Evolutionary conservation across 2,888 invertebrate genomes (phyloP).

Genomic region (Aradus depressus): DNA sequence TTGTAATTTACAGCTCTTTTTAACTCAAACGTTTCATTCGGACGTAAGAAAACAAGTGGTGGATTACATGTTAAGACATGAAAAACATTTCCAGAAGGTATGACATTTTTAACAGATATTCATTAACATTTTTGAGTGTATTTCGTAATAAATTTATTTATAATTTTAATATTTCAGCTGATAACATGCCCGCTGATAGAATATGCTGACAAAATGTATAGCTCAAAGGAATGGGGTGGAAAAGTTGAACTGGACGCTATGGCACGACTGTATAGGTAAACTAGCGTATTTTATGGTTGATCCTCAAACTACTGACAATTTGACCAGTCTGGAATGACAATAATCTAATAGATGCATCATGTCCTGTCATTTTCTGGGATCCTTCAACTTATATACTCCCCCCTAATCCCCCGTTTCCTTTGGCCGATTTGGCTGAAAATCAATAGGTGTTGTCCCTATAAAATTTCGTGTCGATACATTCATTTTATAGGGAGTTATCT

Average conservation of each 20-base stretch:
- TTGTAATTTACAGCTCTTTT: slow-evolving; percentile 41
- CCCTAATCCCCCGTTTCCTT: too few species aligned
- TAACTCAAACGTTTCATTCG: slow-evolving; percentile 59
- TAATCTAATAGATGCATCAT: too few species aligned
- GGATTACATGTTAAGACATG: slow-evolving; percentile 50
- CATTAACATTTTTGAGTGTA: slow-evolving; percentile 3
- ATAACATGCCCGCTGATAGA: slow-evolving; percentile 41
- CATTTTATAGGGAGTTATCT: too few species aligned
- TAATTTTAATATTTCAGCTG: neutral
- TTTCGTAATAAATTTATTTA: neutral
- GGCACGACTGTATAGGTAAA: slow-evolving; percentile 56
- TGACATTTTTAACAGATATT: slow-evolving; percentile 13
- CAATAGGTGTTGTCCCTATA: too few species aligned
- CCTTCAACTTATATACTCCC: too few species aligned
- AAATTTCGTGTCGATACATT: too few species aligned
- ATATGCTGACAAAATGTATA: slow-evolving; percentile 57
- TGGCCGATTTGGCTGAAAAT: too few species aligned
- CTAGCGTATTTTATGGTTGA: too few species aligned
- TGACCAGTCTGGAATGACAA: neutral
- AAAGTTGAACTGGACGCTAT: slow-evolving; percentile 57
- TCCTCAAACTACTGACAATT: neutral
- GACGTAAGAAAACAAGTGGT: slow-evolving; percentile 62
- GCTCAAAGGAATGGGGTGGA: slow-evolving; percentile 57
- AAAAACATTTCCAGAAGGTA: slow-evolving; percentile 27
- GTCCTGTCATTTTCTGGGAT: too few species aligned